Base-by-base conservation (phyloP, 1,140 invertebrate genomes). In the Drosophila simulans region DNA sequence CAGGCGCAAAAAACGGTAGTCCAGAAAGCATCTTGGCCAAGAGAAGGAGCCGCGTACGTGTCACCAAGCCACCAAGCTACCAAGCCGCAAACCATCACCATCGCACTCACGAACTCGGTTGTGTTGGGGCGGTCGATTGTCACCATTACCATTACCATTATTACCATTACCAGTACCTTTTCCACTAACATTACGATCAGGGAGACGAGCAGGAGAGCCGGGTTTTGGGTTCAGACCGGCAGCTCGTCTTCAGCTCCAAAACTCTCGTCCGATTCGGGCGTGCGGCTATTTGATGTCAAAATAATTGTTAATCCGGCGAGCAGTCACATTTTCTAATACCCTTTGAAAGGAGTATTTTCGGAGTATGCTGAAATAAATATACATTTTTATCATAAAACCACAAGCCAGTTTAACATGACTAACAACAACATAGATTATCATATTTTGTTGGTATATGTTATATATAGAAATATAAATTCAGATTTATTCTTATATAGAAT, bases 271-370 rank as follows among this genome's bases (percentile, higher is more conserved):
- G 35, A 39, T 52, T 76, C 53, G 49, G 71, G 65, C 75, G 63
- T 83, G 83, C 71, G 79, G 80, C 69, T 84, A 80, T 89, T 88
- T 88, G 71, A 88, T 88, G 80, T 89, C 84, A 89, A 88, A 88
- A 88, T 88, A 88, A 88, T 88, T 88, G 84, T 84, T 77, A 89
- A 80, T 74, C 81, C 81, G 77, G 62, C 59, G 46, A 78, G 78
- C 72, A 34, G 73, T 56, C 56, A 43, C 74, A 74, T 25, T 35
- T 20, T 13, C 27, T 13, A 13, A 31, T 74, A 35, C 60, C 11
- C 64, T 65, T 35, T 45, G 7, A 5, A n/a, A 1, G 4, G 11
- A 4, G 39, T 60, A 45, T 3, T 13, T 34, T 39, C 17, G 1
- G 11, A 8, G n/a, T 15, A 42, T 3, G 0, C 2, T 0, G 0